Conservation (phyloP, 2,113 vertebrate species). For the Burhinus oedicnemus region DNA sequence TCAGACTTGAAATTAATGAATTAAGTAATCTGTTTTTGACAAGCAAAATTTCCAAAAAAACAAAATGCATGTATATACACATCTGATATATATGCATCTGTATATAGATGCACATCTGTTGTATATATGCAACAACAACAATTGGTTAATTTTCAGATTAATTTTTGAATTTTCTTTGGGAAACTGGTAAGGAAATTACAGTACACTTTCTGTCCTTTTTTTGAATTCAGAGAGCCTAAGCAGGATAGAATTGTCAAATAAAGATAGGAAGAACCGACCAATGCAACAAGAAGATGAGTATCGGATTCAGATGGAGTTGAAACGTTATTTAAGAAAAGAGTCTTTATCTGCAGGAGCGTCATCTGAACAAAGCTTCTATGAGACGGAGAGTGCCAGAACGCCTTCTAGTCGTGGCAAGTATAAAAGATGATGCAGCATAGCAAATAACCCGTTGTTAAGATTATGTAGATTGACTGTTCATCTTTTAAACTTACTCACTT, state of each 20-base stretch:
- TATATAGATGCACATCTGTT: too few species aligned
- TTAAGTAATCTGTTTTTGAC: not conserved
- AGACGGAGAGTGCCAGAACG: conserved; percentile 88
- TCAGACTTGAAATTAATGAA: not conserved
- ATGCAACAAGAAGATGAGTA: conserved; percentile 98
- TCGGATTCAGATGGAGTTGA: conserved; percentile 94
- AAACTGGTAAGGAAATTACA: not conserved
- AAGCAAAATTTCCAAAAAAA: not conserved
- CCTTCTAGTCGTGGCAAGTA: conserved; percentile 92
- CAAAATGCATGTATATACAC: not conserved
- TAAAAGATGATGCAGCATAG: not conserved
- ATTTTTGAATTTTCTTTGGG: not conserved
- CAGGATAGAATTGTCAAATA: conserved; percentile 79
- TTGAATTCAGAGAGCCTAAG: conserved; percentile 80
- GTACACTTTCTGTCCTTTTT: not conserved
- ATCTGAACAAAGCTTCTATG: conserved; percentile 90
- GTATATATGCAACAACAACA: not conserved
- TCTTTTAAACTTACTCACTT: not conserved
- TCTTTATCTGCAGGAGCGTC: conserved; percentile 76
- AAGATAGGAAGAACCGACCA: conserved; percentile 92
- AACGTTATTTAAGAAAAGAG: conserved; percentile 91
- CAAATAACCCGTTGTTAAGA: not conserved
- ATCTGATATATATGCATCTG: not conserved
- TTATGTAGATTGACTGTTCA: not conserved
- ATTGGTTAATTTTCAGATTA: not conserved